Evolutionary conservation across 2,113 vertebrate species (phyloP), one percentile per base, ranked within the genome.

Genomic region (Plotosus lineatus): DNA sequence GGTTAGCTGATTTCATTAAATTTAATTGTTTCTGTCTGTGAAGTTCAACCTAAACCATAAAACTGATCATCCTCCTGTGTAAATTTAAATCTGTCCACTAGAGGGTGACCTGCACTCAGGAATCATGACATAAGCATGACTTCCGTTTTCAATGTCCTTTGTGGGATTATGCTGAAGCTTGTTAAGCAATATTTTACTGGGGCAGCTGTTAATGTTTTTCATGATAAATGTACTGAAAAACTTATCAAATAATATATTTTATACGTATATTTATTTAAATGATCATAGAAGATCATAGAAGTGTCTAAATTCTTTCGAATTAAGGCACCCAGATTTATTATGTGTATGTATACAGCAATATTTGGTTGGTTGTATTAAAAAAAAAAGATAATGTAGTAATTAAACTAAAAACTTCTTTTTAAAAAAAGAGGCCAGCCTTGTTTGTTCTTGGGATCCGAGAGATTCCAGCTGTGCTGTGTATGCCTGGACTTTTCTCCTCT

Each of bases 1-100:
- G 80, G 85, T 91, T 90, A 86, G 87, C 85, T 74, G 77, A 78
- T 19, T 73, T 88, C 84, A 85, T 86, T 83, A 87, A 28, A 78
- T 83, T 69, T 89, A 88, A 90, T 90, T 90, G 86, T 86, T 88
- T 87, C 83, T 88, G 73, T 76, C 87, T 84, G 87, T 88, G 82
- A 85, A 83, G 60, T 61, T 89, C 51, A 40, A 81, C 75, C 80
- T 84, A 40, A 76, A 87, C 81, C 75, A 23, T 68, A 31, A 77
- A 60, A 51, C 53, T 73, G 56, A 46, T 23, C 23, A 1, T 44
- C 28, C 38, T 21, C 28, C 28, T 23, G 3, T 15, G 1, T 61
- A 14, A 55, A 81, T 19, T 78, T 28, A 6, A 48, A 44, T 51
- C 42, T 80, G 26, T 51, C 92, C 87, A 77, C 88, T 84, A 91